A percentile compares a stretch with the other conserved stretches of the same genome.
Evolutionary conservation across 2,113 vertebrate species (phyloP).

Genomic region (Tiliqua scincoides): DNA sequence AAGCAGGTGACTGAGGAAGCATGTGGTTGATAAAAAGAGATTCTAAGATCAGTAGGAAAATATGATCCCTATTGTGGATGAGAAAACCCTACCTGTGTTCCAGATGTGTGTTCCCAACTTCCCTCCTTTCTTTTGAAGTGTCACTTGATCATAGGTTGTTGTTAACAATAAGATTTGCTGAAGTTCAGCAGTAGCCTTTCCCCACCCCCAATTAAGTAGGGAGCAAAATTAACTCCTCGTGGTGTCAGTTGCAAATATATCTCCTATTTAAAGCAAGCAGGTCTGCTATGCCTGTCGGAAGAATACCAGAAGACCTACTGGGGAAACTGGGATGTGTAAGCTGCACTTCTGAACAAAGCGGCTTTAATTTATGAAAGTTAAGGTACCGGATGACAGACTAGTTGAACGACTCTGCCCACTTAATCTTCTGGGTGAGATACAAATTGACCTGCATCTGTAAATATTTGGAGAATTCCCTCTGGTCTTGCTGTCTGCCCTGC

Average conservation of each 20-base stretch:
- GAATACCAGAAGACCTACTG: not conserved
- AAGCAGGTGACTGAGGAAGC: constrained; percentile 19
- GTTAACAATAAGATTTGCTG: not conserved
- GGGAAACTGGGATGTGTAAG: not conserved
- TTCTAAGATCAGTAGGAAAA: not conserved
- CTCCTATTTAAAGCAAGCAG: not conserved
- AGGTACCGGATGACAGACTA: not conserved
- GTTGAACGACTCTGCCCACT: not conserved
- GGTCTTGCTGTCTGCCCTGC: not conserved
- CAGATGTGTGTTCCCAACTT: too few species aligned
- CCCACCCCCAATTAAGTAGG: not conserved
- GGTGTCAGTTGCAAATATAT: not conserved
- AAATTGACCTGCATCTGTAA: too few species aligned
- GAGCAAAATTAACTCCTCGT: not conserved
- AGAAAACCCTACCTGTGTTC: accelerated
- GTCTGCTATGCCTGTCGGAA: too few species aligned
- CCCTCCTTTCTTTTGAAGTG: too few species aligned
- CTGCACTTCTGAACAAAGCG: not conserved
- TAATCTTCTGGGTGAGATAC: not conserved
- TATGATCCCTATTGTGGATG: not conserved
- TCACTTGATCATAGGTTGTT: not conserved
- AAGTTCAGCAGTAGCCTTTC: not conserved
- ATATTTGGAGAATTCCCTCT: not conserved
- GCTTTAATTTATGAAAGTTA: not conserved
- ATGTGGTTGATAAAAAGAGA: not conserved